Evolutionary conservation across 2,888 invertebrate species (phyloP), one percentile per base, ranked within the genome.

Genomic region (Mycogona germanica): DNA sequence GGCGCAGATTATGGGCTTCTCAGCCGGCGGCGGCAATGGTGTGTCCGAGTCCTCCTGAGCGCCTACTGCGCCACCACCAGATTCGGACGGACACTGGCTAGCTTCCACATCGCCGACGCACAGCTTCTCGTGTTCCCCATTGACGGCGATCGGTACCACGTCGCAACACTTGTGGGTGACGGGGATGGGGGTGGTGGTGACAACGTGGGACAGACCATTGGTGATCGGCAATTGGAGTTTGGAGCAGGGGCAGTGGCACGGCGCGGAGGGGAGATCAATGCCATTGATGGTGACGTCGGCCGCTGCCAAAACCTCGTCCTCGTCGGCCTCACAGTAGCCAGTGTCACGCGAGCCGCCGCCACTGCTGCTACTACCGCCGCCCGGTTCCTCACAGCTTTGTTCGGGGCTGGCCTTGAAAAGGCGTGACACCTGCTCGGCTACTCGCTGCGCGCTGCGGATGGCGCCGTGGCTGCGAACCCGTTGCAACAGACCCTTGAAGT

Each of bases 401-500:
- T 32, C 53, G 17, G 55, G 45, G 37, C 21, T 37, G n/a, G 37
- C 35, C 9, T 70, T 70, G 59, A 68, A 68, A 25, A 68, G 61
- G n/a, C 67, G 62, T 21, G 61, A 66, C 56, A 81, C 78, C 65
- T 87, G 86, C 61, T 86, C 82, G 62, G 83, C 84, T 62, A 84
- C 80, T 60, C 81, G 75, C 30, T 82, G 79, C 29, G 80, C 79
- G 44, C 78, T 78, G 58, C 79, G 79, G 2, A 78, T 75, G 23
- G 75, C 72, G 0, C 84, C 84, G 35, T 80, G 77, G 65, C 84
- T 84, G 32, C 84, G 78, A 0, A 86, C 84, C 29, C 83, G 78
- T 60, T 82, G 80, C 50, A 88, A 66, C 2, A 88, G 70, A 42
- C 82, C 82, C 35, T 63, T 60, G 14, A 68, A 63, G 55, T 66